Evolutionary conservation across 2,888 invertebrate species (phyloP), one percentile per base, ranked within the genome.

Genomic region (Artemia sinica): DNA sequence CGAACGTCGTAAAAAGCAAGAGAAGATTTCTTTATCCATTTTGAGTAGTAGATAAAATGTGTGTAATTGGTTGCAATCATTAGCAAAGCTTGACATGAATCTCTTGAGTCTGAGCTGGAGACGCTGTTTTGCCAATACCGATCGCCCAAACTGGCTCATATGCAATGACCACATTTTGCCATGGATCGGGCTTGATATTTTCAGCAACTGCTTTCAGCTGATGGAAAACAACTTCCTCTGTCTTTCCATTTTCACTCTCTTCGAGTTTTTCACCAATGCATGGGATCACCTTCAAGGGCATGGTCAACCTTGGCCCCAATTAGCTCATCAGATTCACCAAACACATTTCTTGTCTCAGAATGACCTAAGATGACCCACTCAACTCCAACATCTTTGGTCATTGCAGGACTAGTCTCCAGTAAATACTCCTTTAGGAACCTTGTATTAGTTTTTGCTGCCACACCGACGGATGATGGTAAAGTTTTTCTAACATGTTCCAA

Each of bases 91-190:
- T 84, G 10, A 85, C 85, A 76, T 99, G 98, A 1, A 95, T 92
- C 72, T 93, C 92, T 82, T 94, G 92, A 0, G 93, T 92, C 85
- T 95, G 94, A 75, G 90, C 87, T 0, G 96, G 96, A 3, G 89
- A 83, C n/a, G 97, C 97, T 18, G 94, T 95, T 81, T 93, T 94
- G 71, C 97, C 98, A 8, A 98, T 99, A 69, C 98, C 98, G 77
- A 99, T 99, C 67, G 98, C 98, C 98, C 98, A 99, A 0, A 98
- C 97, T 18, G 98, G 98, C 78, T 99, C 98, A 77, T 99, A 99
- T 13, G 98, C 98, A 69, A 99, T 80, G 7, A 99, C 97, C 49
- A 97, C 91, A 74, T 89, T 88, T 69, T 82, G 83, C 91, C 91
- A 88, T 71, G 81, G 78, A 82, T 83, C 83, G 74, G 82, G 81